Evolutionary conservation across 2,888 invertebrate species (phyloP), one percentile per base, ranked within the genome.

Genomic region (Ormyrus rosae): DNA sequence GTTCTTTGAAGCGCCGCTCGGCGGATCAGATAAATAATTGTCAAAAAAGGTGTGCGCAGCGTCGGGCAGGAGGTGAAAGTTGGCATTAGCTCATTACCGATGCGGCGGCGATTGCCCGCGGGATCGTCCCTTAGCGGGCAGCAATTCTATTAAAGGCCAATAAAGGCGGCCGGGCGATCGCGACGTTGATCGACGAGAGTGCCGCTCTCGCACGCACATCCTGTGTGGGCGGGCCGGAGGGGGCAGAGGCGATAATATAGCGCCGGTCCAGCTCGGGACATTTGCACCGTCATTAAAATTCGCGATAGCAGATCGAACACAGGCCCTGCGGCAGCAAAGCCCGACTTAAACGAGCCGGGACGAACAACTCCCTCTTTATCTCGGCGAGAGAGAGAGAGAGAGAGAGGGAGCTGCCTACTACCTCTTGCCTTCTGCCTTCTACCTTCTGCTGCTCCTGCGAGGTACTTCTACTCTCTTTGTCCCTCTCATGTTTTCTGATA

Each of bases 231-330:
- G 77, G 70, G 64, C 70, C 77, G 77, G 48, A 19, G 34, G 34
- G 34, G 34, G 86, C 87, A 2, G 86, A 89, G 90, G 34, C 34
- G 34, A 90, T 90, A 90, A 90, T 90, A 90, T 88, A 89, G 88
- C 88, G 89, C 88, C 86, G 86, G 88, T 88, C 87, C 86, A 85
- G 83, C 86, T 86, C 48, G 86, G 86, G 88, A 89, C 90, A 90
- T 90, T 90, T 90, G 90, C 90, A 90, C 88, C 90, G 87, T 90
- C 90, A 90, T 90, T 90, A 90, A 90, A 90, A 90, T 90, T 90
- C 90, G 90, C 90, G 90, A 90, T 90, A 90, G 89, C 88, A 87
- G 88, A 90, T 90, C 90, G 89, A 90, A 90, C 90, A 90, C 90
- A 89, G 88, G 88, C 87, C 85, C 53, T 87, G 50, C 87, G 85